Base-by-base conservation (phyloP, 2,797 vertebrate genomes). In the Limnodromus scolopaceus region DNA sequence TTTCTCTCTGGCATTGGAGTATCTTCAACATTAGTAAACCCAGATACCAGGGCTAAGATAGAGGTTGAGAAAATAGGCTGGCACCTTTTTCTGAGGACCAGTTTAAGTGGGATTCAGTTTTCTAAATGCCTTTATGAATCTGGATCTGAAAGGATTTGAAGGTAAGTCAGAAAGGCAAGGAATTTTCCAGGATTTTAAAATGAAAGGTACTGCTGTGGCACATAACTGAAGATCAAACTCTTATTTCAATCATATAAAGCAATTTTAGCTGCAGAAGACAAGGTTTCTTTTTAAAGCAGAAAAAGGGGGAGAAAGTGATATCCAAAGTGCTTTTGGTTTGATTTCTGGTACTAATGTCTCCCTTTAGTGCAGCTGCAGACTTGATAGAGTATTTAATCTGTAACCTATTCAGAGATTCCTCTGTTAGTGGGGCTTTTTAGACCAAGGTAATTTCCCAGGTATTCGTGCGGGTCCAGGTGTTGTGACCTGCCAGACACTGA, bases 151-250 rank as follows among this genome's bases (percentile, higher is more conserved):
- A 76, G 66, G 27, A 24, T 54, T 69, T 58, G 38, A 66, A 92
- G 55, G 28, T 16, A 87, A 55, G 46, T 84, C 55, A 79, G 70
- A 91, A 91, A 93, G 19, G 10, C 30, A 91, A 84, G 43, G 66
- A 63, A 55, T 93, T 87, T 87, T 79, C 27, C n/a, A 58, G 19
- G 39, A 54, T 91, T 93, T 96, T 54, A 69, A 93, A 92, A 85
- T 66, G 49, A 92, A 84, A 84, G 13, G 8, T 46, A 25, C 38
- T 69, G 54, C 69, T 65, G 27, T 46, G 81, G 36, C 46, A 63
- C 25, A 13, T 61, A 63, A 5, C 11, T 75, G 70, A 36, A 90
- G 38, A 78, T 78, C 79, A 78, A 64, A 65, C 28, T 75, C 23
- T 38, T 75, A 34, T 54, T 93, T 90, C 27, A 72, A 10, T 79